Evolutionary conservation across 37 sponge, comb jelly and placozoan species (phyloP).

Genomic region (Mnemiopsis leidyi): DNA sequence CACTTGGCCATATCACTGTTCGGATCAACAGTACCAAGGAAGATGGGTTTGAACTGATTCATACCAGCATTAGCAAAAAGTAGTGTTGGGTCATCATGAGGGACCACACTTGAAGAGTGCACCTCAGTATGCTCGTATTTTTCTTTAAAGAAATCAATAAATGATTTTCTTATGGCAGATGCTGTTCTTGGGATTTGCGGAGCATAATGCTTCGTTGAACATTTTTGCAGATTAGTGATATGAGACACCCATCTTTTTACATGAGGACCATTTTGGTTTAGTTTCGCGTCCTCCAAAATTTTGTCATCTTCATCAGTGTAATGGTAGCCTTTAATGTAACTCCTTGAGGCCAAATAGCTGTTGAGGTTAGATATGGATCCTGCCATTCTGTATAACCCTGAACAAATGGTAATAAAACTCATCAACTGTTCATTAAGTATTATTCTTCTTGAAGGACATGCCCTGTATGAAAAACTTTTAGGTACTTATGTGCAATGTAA

Average conservation of each 20-base stretch:
- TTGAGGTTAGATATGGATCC: neutral
- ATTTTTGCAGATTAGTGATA: conserved; percentile 4
- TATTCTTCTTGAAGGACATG: neutral
- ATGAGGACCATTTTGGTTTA: neutral
- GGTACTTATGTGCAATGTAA: too few relatives aligned
- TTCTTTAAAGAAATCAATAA: conserved; percentile 86
- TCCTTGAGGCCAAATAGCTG: neutral
- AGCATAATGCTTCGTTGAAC: neutral
- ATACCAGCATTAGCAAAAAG: conserved; percentile 99
- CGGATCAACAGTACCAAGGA: conserved; percentile 94
- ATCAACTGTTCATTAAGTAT: conserved; percentile 11
- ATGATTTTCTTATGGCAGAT: conserved; percentile 65
- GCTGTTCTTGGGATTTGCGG: neutral
- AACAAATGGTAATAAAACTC: neutral
- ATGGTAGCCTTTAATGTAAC: conserved; percentile 42
- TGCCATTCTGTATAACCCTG: neutral
- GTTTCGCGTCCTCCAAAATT: neutral
- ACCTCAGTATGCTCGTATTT: conserved; percentile 74
- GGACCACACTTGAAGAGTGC: conserved; percentile 85
- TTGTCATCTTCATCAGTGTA: conserved; percentile 30
- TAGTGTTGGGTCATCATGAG: conserved; percentile 90
- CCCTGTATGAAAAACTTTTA: too few relatives aligned
- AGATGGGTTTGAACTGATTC: conserved; percentile 98
- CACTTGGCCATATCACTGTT: conserved; percentile 88
- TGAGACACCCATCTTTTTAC: conserved; percentile 39